These are phyloP conservation scores for Caretta caretta DNA, from an alignment of 2,113 vertebrate species.

Conservation along the genomic window DNA sequence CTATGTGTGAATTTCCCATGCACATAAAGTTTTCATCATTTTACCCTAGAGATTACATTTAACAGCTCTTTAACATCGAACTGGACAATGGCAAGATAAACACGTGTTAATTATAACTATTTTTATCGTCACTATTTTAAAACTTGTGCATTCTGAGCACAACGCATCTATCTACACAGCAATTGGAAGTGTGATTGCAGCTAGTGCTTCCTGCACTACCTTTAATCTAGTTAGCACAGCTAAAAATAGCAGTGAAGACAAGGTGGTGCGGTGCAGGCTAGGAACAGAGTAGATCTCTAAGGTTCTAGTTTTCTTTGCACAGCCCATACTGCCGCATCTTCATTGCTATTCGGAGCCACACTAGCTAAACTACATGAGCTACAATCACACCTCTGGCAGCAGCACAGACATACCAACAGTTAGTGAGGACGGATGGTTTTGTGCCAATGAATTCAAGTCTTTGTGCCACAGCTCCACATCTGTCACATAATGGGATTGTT, in stretches of 20 bases:
- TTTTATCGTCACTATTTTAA: neutral
- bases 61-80: neutral
- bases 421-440: neutral
- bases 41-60: neutral
- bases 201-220: neutral
- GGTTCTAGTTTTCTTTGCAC: neutral
- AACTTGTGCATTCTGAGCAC: conserved; percentile 10
- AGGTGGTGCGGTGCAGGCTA: neutral
- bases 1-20: fast-evolving
- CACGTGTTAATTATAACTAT: neutral
- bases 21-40: neutral
- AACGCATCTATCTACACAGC: conserved; percentile 8
- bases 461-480: neutral
- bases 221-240: neutral
- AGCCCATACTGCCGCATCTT: neutral
- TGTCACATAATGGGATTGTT: neutral
- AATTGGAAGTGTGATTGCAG: neutral
- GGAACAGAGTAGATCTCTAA: neutral
- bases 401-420: neutral
- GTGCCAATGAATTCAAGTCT: neutral
- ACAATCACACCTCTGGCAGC: neutral
- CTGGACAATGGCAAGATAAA: neutral
- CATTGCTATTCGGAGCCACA: neutral
- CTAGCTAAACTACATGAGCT: neutral
- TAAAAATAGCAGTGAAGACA: neutral